These are phyloP conservation scores for Lerema accius DNA, from an alignment of 1,140 invertebrate genomes.

Conservation along the genomic window DNA sequence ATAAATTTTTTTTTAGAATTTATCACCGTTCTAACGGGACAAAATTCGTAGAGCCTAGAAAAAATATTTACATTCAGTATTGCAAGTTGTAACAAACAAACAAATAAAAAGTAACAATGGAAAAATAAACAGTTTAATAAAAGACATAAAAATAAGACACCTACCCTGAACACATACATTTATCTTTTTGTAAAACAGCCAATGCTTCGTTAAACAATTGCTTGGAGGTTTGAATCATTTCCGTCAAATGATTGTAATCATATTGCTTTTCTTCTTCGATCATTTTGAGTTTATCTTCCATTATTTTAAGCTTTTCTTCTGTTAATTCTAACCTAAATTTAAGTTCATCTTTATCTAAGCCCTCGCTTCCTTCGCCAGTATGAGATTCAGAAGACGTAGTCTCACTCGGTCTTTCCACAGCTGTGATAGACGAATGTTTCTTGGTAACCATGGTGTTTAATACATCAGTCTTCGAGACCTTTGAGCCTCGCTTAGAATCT, in stretches of 20 bases:
- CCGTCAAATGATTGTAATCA: conserved; percentile 68
- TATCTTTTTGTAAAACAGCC: conserved; percentile 67
- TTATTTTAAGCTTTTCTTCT: conserved; percentile 75
- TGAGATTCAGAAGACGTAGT: conserved; percentile 51
- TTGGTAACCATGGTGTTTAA: conserved; percentile 40
- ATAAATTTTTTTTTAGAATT: no score
- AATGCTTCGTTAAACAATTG: conserved; percentile 75
- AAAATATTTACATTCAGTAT: no score
- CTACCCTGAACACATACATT: conserved; percentile 62
- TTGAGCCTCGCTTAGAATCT: conserved; percentile 57
- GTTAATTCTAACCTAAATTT: conserved; percentile 71
- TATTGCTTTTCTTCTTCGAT: conserved; percentile 76
- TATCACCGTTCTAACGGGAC: no score
- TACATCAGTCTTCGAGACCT: conserved; percentile 47
- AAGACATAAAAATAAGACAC: conserved; percentile 31
- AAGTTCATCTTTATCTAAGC: conserved; percentile 67
- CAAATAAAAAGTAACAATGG: conserved; percentile 6
- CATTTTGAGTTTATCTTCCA: conserved; percentile 77
- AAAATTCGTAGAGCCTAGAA: no score
- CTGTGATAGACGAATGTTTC: conserved; percentile 55
- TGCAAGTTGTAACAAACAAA: no score
- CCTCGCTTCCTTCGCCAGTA: conserved; percentile 48
- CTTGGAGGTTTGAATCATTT: conserved; percentile 78
- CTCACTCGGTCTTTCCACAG: conserved; percentile 59
- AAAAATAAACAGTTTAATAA: conserved; percentile 11